Evolutionary conservation across 1,140 invertebrate genomes (phyloP), one percentile per base, ranked within the genome.

Genomic region (Parasteatoda tepidariorum): DNA sequence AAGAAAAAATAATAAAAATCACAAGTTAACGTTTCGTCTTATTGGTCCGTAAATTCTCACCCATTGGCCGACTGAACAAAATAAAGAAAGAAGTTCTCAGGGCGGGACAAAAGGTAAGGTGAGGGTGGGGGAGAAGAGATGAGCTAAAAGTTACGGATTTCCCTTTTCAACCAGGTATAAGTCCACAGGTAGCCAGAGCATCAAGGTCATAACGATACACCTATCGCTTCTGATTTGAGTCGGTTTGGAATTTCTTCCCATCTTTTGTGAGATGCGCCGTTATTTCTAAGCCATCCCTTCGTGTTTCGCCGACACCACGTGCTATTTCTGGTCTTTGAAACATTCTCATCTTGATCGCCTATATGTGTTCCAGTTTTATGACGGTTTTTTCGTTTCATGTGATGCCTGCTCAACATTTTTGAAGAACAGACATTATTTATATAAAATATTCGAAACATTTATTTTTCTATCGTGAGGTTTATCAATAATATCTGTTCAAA

Each of bases 101-200:
- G 31, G 75, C 18, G 78, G 78, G 15, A 26, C 22, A 31, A 13
- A 13, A 24, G 9, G 22, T 34, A 31, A 28, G 48, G 24, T 30
- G 26, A 24, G 70, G 28, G 38, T 48, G 38, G 57, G 11, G 28
- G 31, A 15, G 33, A 57, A 54, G 28, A 55, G 41, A 70, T 31
- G 33, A 38, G 22, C n/a, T 41, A 79, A 61, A 79, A 81, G 66
- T 81, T 62, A 70, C 64, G 78, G 48, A 81, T 70, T 81, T 81
- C 78, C 78, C 78, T 81, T 81, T 41, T 34, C 28, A 70, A 70
- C 26, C 5, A 31, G 48, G 26, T 62, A 62, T 48, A 81, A 57
- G 54, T 15, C 67, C 38, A 70, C 64, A 70, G 66, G 78, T 81
- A 81, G 78, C 54, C 66, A 41, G 1, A 34, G 24, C 30, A 70